Percentiles rank a stretch among this genome's conserved stretches.
These are phyloP conservation scores for Triplophysa bombifrons DNA, from an alignment of 2,797 vertebrate genomes.

Conservation along the genomic window DNA sequence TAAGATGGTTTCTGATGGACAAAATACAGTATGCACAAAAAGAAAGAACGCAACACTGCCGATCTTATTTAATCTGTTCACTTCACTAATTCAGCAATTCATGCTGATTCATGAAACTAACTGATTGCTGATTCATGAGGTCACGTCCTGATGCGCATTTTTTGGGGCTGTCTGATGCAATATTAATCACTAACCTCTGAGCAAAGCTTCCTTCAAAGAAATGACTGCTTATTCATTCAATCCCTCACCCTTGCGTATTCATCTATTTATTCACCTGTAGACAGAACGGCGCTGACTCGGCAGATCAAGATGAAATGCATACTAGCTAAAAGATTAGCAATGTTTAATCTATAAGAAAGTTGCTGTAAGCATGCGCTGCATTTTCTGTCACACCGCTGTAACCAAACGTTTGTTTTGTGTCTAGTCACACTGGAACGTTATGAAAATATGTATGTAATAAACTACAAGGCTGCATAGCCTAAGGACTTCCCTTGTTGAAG, in stretches of 20 bases:
- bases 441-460: slow-evolving; percentile 8
- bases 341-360: slow-evolving; percentile 2
- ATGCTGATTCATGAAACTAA: slow-evolving; percentile 31
- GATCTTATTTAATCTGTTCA: neutral
- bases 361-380: neutral
- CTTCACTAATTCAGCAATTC: neutral
- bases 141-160: slow-evolving; percentile 23
- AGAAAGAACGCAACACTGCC: neutral
- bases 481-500: neutral
- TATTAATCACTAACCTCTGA: slow-evolving; percentile 26
- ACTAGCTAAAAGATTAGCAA: slow-evolving; percentile 1
- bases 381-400: neutral
- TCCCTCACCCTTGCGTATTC: slow-evolving; percentile 32
- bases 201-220: slow-evolving; percentile 32
- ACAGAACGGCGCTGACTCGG: neutral
- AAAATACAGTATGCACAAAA: neutral
- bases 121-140: slow-evolving; percentile 33
- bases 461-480: neutral
- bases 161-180: slow-evolving; percentile 20
- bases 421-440: slow-evolving; percentile 20
- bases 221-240: slow-evolving; percentile 30
- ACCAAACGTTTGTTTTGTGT: neutral
- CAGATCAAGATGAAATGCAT: neutral
- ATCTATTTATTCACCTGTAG: slow-evolving; percentile 36
- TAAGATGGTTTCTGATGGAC: neutral